Evolutionary conservation across 2,888 invertebrate genomes (phyloP), one percentile per base, ranked within the genome.

Genomic region (Sussaba pulchella): DNA sequence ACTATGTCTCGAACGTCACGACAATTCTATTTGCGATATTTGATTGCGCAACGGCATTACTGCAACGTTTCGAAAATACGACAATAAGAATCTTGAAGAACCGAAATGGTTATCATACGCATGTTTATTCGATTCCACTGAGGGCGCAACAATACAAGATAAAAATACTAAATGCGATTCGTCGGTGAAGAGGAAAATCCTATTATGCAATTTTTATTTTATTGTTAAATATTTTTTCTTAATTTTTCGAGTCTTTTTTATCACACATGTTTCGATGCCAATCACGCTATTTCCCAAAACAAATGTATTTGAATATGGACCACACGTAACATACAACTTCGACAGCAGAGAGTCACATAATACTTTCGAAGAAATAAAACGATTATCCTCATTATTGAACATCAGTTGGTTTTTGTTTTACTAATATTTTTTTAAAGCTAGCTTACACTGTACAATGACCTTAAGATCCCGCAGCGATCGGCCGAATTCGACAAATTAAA

Each of bases 121-220:
- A n/a, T n/a, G n/a, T n/a, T n/a, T n/a, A n/a, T n/a, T n/a, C n/a
- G n/a, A n/a, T n/a, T n/a, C n/a, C n/a, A n/a, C n/a, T n/a, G n/a
- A n/a, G n/a, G n/a, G n/a, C n/a, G n/a, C n/a, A 89, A 91, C 1
- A 59, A 91, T 2, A 92, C 93, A 14, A 90, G 93, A 8, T 90
- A 90, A 80, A 93, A 93, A 78, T 94, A 94, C 82, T 87, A 91
- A 80, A 87, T 89, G 41, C 88, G 91, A 50, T 92, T 92, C 57
- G 92, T 92, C 12, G 91, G 87, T 26, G 89, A 92, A 77, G 84
- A 88, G 47, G 89, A 90, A 14, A 90, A 89, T 78, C 86, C 87
- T 59, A 85, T 21, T 9, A 19, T 76, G 63, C 36, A 84, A 54
- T 66, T 77, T 59, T 19, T 36, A 31, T 43, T 43, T n/a, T n/a